Base-by-base conservation (phyloP, 1,140 invertebrate species). In the Zaprionus nigranus region DNA sequence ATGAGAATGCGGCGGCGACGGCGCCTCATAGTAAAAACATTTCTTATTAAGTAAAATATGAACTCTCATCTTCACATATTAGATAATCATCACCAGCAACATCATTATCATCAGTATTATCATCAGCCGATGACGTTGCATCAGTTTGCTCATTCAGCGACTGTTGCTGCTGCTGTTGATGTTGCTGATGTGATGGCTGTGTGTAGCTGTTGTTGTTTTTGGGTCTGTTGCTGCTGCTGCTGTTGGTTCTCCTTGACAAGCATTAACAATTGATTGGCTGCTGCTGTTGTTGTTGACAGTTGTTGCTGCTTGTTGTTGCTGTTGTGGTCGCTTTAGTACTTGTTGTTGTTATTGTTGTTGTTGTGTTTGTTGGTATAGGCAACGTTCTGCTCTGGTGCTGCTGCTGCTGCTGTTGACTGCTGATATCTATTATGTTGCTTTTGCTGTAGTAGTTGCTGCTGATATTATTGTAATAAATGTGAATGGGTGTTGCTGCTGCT, bases 31-130 rank as follows among this genome's bases (percentile, higher is more conserved):
- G 74, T 87, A 87, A 87, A 87, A 87, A 87, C 85, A 67, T 83
- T 77, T 76, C 84, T 88, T 90, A 84, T 88, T 84, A 90, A 84
- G 81, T 88, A 88, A 88, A 90, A 87, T 88, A 88, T 84, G 84
- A 84, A 90, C 75, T 74, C 61, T 90, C 83, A 79, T 88, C 75
- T 62, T 88, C 85, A 71, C 84, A 84, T 58, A 84, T 71, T 78
- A 90, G 78, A 88, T 90, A 90, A 63, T 90, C 73, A 36, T 69
- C 59, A 26, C 12, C 34, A 67, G 49, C 36, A 71, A 59, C 34
- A 40, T 75, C 34, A 17, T 17, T 40, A 60, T 38, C 70, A 62
- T 51, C 36, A 60, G 36, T 36, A 75, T 75, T 36, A 75, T 75
- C 40, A 13, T 64, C 46, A 54, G 65, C 64, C 61, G 81, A 81